phyloP scores from a whole-genome alignment of 1,140 invertebrate species.

The Dendrolimus kikuchii region DNA sequence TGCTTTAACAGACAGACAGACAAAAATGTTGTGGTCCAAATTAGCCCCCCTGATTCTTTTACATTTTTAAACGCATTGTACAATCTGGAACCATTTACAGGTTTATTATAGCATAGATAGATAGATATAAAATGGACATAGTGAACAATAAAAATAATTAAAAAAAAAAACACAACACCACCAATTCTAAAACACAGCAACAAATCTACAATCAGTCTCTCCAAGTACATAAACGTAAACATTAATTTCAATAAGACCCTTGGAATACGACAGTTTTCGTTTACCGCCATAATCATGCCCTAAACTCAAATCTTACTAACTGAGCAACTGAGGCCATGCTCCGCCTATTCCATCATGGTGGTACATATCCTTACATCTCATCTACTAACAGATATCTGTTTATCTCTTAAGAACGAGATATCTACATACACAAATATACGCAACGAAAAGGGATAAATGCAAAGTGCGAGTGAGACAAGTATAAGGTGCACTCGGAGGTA shows the following conservation, averaged over 20 bases:
- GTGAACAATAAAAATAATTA: no score
- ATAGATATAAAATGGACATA: no score
- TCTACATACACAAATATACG: conserved; percentile 60
- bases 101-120: no score
- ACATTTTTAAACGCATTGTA: no score
- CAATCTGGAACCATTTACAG: no score
- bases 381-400: conserved; percentile 52
- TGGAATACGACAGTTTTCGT: conserved; percentile 13
- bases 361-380: conserved; percentile 39
- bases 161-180: no score
- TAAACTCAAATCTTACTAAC: conserved; percentile 14
- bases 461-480: conserved; percentile 48
- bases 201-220: no score
- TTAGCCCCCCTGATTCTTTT: no score
- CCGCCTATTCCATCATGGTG: conserved; percentile 68
- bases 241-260: conserved; percentile 18
- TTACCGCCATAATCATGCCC: conserved; percentile 22
- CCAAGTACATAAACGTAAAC: no score
- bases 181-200: no score
- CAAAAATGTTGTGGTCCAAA: no score
- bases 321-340: conserved; percentile 22
- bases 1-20: no score
- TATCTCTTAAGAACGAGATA: conserved; percentile 64
- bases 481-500: conserved; percentile 53
- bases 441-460: conserved; percentile 53